Evolutionary conservation across 2,113 vertebrate genomes (phyloP).

Genomic region (Pangasianodon gigas): DNA sequence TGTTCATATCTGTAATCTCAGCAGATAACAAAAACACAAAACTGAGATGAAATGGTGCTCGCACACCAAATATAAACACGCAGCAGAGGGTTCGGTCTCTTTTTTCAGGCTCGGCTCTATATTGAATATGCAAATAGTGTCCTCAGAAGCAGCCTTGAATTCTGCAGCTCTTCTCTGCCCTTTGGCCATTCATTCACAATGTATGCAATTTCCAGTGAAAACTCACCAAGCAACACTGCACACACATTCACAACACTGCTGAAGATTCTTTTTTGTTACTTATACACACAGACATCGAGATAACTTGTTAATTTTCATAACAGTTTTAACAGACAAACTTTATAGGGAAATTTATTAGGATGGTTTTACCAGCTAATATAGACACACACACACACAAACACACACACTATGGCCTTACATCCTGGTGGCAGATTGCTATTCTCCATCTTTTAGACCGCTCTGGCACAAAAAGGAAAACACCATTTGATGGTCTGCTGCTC

Average conservation of each 20-base stretch:
- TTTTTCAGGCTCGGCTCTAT: slow-evolving; percentile 12
- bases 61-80: slow-evolving; percentile 36
- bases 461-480: slow-evolving; percentile 82
- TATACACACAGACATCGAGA: slow-evolving; percentile 82
- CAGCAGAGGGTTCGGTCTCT: slow-evolving; percentile 7
- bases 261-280: slow-evolving; percentile 76
- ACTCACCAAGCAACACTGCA: slow-evolving; percentile 51
- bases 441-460: slow-evolving; percentile 79
- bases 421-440: slow-evolving; percentile 83
- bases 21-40: slow-evolving; percentile 48
- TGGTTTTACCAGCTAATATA: slow-evolving; percentile 89
- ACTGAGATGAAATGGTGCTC: slow-evolving; percentile 16
- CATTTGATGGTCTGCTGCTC: slow-evolving; percentile 86
- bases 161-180: slow-evolving; percentile 42
- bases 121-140: slow-evolving; percentile 45
- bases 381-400: slow-evolving; percentile 66
- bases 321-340: slow-evolving; percentile 70
- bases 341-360: slow-evolving; percentile 78
- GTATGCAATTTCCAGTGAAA: slow-evolving; percentile 46
- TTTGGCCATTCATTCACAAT: slow-evolving; percentile 52
- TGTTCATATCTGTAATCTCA: slow-evolving; percentile 50
- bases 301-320: slow-evolving; percentile 84
- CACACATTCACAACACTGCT: slow-evolving; percentile 78
- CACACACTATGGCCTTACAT: slow-evolving; percentile 82
- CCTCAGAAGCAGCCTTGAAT: slow-evolving; percentile 44